Evolutionary conservation across 2,888 invertebrate genomes (phyloP), one percentile per base, ranked within the genome.

Genomic region (Colletes collaris): DNA sequence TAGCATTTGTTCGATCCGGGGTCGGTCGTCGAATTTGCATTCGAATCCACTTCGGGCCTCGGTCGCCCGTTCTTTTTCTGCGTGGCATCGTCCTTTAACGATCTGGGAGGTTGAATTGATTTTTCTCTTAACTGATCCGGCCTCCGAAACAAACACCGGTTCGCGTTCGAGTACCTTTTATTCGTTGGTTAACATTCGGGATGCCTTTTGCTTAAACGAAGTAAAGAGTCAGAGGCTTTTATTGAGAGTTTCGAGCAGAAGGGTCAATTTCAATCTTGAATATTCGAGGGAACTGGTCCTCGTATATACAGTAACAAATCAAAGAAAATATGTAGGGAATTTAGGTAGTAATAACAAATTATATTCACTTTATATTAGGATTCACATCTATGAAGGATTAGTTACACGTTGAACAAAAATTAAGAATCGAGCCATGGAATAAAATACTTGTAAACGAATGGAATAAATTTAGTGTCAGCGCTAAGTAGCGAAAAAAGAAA

Each of bases 21-120:
- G 86, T 76, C 70, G 78, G 77, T 80, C 88, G 83, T 84, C 83
- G 84, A 81, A 91, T 91, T 91, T 90, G 89, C 91, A 91, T 91
- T 87, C 84, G 86, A 87, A 87, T 87, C 86, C 77, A 79, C 83
- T 82, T 79, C 73, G 76, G 58, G 49, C 59, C 76, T 37, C 63
- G 58, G 49, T 50, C 58, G 73, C 53, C 63, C 78, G 75, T 83
- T 78, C 77, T 76, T 82, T 83, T 84, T 76, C 69, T 66, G 49
- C 59, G 27, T 67, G 81, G 65, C 72, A 73, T 70, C 68, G 79
- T 81, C 83, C 80, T 85, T 87, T 89, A 90, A 90, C 87, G 90
- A 90, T 86, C 85, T 66, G 67, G 74, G 76, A 72, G 83, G 78
- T 82, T 77, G 81, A 79, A 82, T 86, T 89, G 85, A 89, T 85